A percentile compares a stretch with the other conserved stretches of the same genome.
Evolutionary conservation across 2,113 vertebrate species (phyloP).

Genomic region (Nibea albiflora): DNA sequence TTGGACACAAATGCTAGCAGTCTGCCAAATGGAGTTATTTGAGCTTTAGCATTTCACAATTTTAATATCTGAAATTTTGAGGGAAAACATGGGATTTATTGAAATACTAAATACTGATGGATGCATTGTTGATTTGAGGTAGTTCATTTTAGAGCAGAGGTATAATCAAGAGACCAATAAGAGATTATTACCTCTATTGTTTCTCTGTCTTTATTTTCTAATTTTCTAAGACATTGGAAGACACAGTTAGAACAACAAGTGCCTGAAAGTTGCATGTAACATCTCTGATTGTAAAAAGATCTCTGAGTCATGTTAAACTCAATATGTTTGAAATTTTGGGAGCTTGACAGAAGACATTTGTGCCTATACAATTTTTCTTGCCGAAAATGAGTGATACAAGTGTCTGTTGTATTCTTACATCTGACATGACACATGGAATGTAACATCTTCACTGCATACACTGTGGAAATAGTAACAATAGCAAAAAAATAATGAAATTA

Average conservation of each 20-base stretch:
- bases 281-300: background rate
- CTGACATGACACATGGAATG: background rate
- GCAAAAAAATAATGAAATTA: too few species aligned
- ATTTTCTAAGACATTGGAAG: background rate
- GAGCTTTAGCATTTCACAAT: constrained; percentile 1
- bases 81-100: background rate
- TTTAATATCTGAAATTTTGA: constrained; percentile 38
- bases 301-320: too few species aligned
- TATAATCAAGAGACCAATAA: too few species aligned
- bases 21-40: constrained; percentile 16
- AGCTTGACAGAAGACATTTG: background rate
- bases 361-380: background rate
- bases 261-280: background rate
- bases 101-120: constrained; percentile 18
- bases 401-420: background rate
- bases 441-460: background rate
- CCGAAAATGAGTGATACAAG: background rate
- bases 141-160: background rate
- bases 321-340: too few species aligned
- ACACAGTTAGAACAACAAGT: background rate
- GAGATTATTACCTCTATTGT: background rate
- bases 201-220: background rate
- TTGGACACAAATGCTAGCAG: constrained; percentile 23
- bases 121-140: constrained; percentile 37
- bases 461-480: too few species aligned